Conservation (phyloP, 2,797 vertebrate genomes). For the Hirundo rustica region DNA sequence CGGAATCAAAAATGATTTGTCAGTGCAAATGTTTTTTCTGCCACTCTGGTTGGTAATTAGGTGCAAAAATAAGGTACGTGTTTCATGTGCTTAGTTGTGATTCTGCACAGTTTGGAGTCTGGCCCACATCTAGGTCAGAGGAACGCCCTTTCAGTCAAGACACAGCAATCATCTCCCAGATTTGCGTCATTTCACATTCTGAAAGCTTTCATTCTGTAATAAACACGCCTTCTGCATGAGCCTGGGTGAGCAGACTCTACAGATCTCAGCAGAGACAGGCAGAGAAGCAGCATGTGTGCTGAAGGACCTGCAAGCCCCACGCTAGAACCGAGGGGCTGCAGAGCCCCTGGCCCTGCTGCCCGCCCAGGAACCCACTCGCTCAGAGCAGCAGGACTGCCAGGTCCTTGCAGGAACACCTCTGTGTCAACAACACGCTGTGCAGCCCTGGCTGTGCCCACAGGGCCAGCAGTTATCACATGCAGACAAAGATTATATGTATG, state of each 20-base stretch:
- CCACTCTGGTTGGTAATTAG: neutral
- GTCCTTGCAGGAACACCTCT: neutral
- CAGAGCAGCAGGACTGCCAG: neutral
- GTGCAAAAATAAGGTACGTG: neutral
- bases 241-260: neutral
- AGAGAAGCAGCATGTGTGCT: neutral
- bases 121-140: neutral
- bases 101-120: neutral
- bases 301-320: neutral
- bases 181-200: neutral
- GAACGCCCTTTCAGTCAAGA: neutral
- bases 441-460: neutral
- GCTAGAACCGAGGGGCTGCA: fast-evolving
- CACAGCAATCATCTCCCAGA: neutral
- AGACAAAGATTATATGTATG: neutral
- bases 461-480: neutral
- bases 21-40: neutral
- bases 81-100: neutral
- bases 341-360: neutral
- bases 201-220: neutral
- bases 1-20: neutral
- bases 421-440: neutral
- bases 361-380: fast-evolving
- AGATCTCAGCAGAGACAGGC: neutral
- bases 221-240: neutral